Evolutionary conservation across 1,140 invertebrate genomes (phyloP), one percentile per base, ranked within the genome.

Genomic region (Centruroides sculpturatus): DNA sequence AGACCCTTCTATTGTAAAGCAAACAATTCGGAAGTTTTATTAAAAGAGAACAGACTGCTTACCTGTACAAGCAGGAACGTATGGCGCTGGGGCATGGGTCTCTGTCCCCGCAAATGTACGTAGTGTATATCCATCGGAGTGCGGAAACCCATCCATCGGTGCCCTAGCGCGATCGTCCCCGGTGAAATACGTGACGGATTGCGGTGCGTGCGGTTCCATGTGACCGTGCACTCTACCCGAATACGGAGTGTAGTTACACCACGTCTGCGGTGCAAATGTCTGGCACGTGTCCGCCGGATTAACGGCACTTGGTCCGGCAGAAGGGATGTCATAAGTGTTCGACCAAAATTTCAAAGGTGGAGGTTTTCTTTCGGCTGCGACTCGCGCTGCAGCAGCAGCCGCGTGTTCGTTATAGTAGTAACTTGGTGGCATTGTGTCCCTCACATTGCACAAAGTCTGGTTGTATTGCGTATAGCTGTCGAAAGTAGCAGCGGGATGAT

Each of bases 51-150:
- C 3, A 41, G 41, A 41, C 41, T 46, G 61, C 55, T 58, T 59
- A 60, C 62, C 62, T 11, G 76, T 82, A 81, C 86, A 85, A 81
- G 59, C 62, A n/a, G 86, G 83, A 67, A 85, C 83, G 67, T 88
- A 89, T 3, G 85, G 85, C 61, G 84, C 84, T 63, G 85, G 83
- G 13, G 85, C 82, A 62, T 87, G 84, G 11, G 82, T 78, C 68
- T 87, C 85, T 1, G 85, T 81, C 4, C 57, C 55, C 13, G 75
- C 79, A 69, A 87, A 88, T 74, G 84, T 86, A 67, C 85, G 79
- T n/a, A 87, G 78, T 4, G 61, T 61, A 71, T 89, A 88, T 36
- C 83, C 78, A 66, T 86, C 84, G 7, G 62, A 49, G 69, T 86
- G 84, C 3, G 83, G 79, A 73, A 87, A 87, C 59, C 80, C 77